Evolutionary conservation across 2,888 invertebrate species (phyloP).

Genomic region (Creontiades dilutus): DNA sequence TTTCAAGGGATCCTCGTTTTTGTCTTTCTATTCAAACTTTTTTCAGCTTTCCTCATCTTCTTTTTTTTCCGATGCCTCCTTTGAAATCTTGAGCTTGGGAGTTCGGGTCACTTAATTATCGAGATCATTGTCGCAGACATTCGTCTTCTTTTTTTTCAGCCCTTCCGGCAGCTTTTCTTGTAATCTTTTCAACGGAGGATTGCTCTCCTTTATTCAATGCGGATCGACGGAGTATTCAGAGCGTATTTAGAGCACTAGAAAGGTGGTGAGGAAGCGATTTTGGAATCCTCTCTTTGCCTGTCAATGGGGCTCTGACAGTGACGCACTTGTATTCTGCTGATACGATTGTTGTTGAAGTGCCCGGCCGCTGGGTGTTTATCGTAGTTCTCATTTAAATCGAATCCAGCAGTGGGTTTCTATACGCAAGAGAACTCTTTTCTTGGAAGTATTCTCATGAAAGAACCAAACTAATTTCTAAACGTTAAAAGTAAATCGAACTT

Average conservation of each 20-base stretch:
- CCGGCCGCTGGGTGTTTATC: too few relatives aligned
- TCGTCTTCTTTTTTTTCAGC: neutral
- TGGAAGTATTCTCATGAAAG: too few relatives aligned
- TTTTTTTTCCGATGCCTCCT: neutral
- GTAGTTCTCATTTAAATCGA: too few relatives aligned
- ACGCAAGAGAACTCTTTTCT: too few relatives aligned
- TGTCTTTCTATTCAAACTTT: neutral
- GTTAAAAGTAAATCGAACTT: too few relatives aligned
- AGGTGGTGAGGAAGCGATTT: neutral
- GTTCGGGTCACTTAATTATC: slow-evolving; percentile 27
- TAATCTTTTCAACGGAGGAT: slow-evolving; percentile 11
- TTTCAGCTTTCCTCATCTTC: neutral
- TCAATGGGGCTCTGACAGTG: neutral
- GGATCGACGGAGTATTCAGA: neutral
- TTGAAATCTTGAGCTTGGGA: neutral
- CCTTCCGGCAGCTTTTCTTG: slow-evolving; percentile 3
- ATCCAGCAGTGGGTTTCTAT: too few relatives aligned
- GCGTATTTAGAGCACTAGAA: neutral
- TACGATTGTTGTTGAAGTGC: too few relatives aligned
- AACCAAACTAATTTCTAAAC: too few relatives aligned
- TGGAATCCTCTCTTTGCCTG: neutral
- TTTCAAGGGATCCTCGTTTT: slow-evolving; percentile 1
- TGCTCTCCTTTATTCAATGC: neutral
- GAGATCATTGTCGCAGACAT: neutral
- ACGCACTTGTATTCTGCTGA: neutral